A percentile compares a stretch with the other conserved stretches of the same genome.
phyloP scores from a whole-genome alignment of 2,797 vertebrate species.

The Coranthus polyacanthus region DNA sequence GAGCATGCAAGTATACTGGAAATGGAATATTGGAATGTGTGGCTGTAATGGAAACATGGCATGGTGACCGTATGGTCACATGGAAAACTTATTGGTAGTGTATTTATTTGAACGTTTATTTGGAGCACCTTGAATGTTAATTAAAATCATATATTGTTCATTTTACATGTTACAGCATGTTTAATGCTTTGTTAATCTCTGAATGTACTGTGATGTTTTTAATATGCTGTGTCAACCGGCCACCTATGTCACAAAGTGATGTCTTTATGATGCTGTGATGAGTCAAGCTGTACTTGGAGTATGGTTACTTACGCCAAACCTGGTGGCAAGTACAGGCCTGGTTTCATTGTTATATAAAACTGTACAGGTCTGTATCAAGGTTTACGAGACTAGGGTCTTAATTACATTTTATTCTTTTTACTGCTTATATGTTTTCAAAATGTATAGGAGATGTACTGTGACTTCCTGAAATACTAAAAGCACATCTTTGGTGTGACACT shows the following conservation, averaged over 20 bases:
- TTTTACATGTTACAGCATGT: conserved; percentile 59
- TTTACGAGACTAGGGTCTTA: conserved; percentile 8
- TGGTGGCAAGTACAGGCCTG: conserved; percentile 1
- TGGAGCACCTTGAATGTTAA: conserved; percentile 51
- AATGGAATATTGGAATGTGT: conserved; percentile 41
- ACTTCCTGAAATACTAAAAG: conserved; percentile 29
- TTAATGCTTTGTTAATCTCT: conserved; percentile 42
- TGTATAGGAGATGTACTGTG: conserved; percentile 11
- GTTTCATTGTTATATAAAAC: conserved; percentile 18
- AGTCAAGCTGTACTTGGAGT: conserved; percentile 10
- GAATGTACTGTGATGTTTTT: conserved; percentile 57
- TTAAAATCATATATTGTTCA: conserved; percentile 34
- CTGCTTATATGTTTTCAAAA: conserved; percentile 14
- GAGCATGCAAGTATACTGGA: conserved; percentile 36
- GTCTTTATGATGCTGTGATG: conserved; percentile 21
- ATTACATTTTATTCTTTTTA: conserved; percentile 8
- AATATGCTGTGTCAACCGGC: conserved; percentile 22
- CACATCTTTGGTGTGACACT: conserved; percentile 26
- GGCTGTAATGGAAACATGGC: conserved; percentile 20
- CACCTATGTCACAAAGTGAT: conserved; percentile 23
- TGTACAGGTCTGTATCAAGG: conserved; percentile 28
- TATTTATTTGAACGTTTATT: conserved; percentile 19
- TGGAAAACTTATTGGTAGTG: conserved; percentile 24
- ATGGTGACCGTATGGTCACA: conserved; percentile 41
- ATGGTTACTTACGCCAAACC: conserved; percentile 17